Percentiles rank a stretch among this genome's conserved stretches.
Evolutionary conservation across 2,888 invertebrate genomes (phyloP).

Genomic region (Theristus sp.): DNA sequence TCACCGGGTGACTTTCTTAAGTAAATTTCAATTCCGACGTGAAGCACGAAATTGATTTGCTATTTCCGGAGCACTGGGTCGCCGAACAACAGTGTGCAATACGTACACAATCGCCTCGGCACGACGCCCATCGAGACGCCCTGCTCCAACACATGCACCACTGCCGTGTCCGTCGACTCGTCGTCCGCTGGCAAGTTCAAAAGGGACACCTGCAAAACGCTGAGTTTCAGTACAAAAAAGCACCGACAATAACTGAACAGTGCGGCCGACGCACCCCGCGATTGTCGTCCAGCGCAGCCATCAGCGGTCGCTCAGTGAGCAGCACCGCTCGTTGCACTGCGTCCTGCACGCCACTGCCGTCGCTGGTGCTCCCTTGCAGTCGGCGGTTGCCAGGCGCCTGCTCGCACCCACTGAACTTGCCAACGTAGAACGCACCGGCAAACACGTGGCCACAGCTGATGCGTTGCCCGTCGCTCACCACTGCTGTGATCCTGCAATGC

Average conservation of each 20-base stretch:
- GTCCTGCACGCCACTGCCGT: background rate
- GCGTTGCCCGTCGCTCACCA: constrained; percentile 18
- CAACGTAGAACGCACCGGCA: constrained; percentile 11
- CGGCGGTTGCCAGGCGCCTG: background rate
- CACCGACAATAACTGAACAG: too few relatives aligned
- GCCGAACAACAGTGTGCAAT: too few relatives aligned
- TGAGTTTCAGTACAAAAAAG: background rate
- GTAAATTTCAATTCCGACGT: too few relatives aligned
- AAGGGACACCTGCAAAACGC: constrained; percentile 10
- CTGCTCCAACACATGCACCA: constrained; percentile 10
- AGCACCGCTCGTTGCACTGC: constrained; percentile 9
- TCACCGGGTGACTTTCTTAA: too few relatives aligned
- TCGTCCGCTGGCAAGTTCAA: constrained; percentile 11
- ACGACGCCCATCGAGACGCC: constrained; percentile 14
- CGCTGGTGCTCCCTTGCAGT: background rate
- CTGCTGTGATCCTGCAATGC: constrained; percentile 17
- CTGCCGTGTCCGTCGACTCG: background rate
- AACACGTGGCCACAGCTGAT: constrained; percentile 14
- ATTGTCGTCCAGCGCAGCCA: constrained; percentile 8
- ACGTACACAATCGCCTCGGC: constrained; percentile 16
- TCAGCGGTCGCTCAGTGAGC: constrained; percentile 12
- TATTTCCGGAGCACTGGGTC: too few relatives aligned
- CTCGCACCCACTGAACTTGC: constrained; percentile 1
- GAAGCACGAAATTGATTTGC: too few relatives aligned
- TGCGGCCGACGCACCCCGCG: too few relatives aligned